A percentile compares a stretch with the other conserved stretches of the same genome.
Conservation (phyloP, 2,113 vertebrate species). For the Siniperca chuatsi region DNA sequence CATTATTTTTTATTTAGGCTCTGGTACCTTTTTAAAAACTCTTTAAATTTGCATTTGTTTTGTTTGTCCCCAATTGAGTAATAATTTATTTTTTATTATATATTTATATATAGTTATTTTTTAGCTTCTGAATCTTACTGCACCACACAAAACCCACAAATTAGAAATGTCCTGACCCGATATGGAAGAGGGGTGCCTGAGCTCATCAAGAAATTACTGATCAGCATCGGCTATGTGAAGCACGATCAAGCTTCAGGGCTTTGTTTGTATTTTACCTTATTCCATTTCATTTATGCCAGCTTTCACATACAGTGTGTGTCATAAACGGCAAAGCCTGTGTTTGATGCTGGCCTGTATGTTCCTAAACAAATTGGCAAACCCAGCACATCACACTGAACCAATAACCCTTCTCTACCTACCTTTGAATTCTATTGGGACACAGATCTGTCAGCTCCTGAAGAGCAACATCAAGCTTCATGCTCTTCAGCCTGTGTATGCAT, state of each 20-base stretch:
- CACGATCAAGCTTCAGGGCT: neutral
- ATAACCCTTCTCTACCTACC: constrained; percentile 48
- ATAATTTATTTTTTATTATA: too few relatives aligned
- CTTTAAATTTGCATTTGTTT: neutral
- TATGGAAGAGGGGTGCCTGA: neutral
- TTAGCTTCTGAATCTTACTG: neutral
- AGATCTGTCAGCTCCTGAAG: constrained; percentile 75
- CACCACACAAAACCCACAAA: neutral
- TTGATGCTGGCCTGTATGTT: neutral
- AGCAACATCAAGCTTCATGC: constrained; percentile 80
- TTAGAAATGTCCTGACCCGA: neutral
- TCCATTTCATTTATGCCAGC: neutral
- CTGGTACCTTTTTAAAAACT: neutral
- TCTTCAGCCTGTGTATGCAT: constrained; percentile 82
- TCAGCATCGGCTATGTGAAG: neutral
- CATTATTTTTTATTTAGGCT: neutral
- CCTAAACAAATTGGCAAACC: neutral
- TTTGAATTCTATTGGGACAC: constrained; percentile 77
- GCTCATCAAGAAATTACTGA: neutral
- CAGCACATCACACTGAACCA: neutral
- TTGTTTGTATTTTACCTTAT: neutral
- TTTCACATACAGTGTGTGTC: neutral
- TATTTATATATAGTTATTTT: neutral
- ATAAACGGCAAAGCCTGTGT: neutral
- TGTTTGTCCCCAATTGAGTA: too few relatives aligned